These are phyloP conservation scores for Elysia crispata DNA, from an alignment of 2,888 invertebrate species.

Conservation along the genomic window DNA sequence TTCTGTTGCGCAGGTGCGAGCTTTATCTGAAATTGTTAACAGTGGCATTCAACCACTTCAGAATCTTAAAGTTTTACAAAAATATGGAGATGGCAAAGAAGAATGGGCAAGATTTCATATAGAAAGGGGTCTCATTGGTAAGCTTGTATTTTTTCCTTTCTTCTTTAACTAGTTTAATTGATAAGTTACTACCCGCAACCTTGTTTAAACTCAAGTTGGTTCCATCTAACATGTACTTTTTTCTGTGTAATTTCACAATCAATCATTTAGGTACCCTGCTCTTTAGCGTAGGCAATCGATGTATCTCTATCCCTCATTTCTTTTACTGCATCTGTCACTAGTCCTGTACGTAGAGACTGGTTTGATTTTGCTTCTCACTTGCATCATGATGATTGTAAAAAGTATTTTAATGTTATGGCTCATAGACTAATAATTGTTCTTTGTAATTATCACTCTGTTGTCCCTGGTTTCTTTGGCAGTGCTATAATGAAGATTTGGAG, in stretches of 20 bases:
- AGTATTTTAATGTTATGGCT: too few species aligned
- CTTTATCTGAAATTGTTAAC: slow-evolving; percentile 93
- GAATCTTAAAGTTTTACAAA: slow-evolving; percentile 90
- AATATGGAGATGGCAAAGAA: slow-evolving; percentile 83
- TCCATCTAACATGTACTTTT: too few species aligned
- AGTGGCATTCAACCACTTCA: slow-evolving; percentile 98
- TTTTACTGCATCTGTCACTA: not conserved
- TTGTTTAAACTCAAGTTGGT: not conserved
- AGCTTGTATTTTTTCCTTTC: not conserved
- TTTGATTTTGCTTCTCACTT: not conserved
- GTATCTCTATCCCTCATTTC: not conserved
- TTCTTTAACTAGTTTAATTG: not conserved
- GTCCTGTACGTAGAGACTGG: not conserved
- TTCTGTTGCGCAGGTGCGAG: slow-evolving; percentile 80
- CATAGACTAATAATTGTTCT: too few species aligned
- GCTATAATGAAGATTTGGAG: too few species aligned
- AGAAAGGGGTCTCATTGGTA: slow-evolving; percentile 87
- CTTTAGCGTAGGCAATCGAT: too few species aligned
- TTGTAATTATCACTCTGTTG: too few species aligned
- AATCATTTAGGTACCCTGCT: too few species aligned
- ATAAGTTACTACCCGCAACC: not conserved
- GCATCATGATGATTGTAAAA: too few species aligned
- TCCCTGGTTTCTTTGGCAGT: too few species aligned
- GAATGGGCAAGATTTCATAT: slow-evolving; percentile 98
- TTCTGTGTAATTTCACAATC: too few species aligned